Evolutionary conservation across 2,797 vertebrate genomes (phyloP).

Genomic region (Schizothorax lantsangensis): DNA sequence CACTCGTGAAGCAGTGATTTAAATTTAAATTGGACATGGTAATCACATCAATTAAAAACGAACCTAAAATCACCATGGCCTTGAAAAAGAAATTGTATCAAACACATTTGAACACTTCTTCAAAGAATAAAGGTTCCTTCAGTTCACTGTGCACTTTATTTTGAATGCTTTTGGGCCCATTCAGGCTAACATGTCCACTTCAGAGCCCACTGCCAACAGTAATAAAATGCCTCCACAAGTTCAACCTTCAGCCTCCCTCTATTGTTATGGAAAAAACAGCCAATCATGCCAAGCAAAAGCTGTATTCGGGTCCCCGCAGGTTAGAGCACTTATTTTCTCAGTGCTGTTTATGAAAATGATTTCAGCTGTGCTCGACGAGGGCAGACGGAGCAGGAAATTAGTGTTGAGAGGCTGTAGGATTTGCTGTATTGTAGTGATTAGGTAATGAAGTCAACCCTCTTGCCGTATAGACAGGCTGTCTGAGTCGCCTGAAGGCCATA

Average conservation of each 20-base stretch:
- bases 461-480: conserved; percentile 7
- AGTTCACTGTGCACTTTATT: conserved; percentile 7
- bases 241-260: conserved; percentile 31
- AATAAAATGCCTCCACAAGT: conserved; percentile 25
- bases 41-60: conserved; percentile 14
- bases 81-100: neutral
- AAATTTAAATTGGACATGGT: conserved; percentile 23
- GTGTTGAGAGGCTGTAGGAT: conserved; percentile 21
- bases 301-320: conserved; percentile 25
- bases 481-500: neutral
- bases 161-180: neutral
- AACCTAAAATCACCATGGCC: neutral
- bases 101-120: neutral
- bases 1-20: conserved; percentile 7
- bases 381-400: conserved; percentile 29
- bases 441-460: conserved; percentile 40
- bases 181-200: neutral
- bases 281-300: conserved; percentile 31
- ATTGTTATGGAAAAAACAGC: conserved; percentile 41
- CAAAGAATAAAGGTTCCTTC: neutral
- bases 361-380: conserved; percentile 24
- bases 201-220: conserved; percentile 24
- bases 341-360: conserved; percentile 40
- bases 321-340: conserved; percentile 32
- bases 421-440: conserved; percentile 36